Percentiles rank a stretch among this genome's conserved stretches.
phyloP scores from a whole-genome alignment of 2,113 vertebrate species.

The Chionomys nivalis region DNA sequence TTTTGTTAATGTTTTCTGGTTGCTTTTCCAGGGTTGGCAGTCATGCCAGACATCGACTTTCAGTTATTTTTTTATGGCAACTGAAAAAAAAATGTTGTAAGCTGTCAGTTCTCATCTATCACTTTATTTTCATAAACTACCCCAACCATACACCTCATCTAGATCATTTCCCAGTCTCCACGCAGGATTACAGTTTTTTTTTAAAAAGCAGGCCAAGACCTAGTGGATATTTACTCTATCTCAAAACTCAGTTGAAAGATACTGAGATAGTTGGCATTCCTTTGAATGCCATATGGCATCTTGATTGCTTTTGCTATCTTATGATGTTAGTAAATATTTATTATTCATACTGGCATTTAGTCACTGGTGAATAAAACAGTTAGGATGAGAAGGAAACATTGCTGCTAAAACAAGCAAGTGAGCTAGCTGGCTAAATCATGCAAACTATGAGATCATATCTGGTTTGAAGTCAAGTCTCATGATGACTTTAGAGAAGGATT shows the following conservation, averaged over 20 bases:
- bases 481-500: background rate
- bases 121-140: constrained; percentile 37
- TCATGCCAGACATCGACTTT: constrained; percentile 48
- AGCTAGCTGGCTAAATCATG: background rate
- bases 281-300: constrained; percentile 12
- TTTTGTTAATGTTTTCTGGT: constrained; percentile 66
- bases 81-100: constrained; percentile 60
- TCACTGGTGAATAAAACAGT: background rate
- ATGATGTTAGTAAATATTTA: constrained; percentile 55
- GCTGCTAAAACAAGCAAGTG: background rate
- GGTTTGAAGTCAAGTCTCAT: background rate
- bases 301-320: constrained; percentile 46
- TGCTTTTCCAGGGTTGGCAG: constrained; percentile 47
- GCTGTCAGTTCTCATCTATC: constrained; percentile 60
- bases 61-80: constrained; percentile 47
- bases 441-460: background rate
- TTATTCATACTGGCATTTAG: constrained; percentile 26
- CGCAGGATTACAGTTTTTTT: background rate
- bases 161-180: constrained; percentile 12
- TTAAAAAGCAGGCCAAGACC: background rate
- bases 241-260: constrained; percentile 31
- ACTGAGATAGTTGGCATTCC: background rate
- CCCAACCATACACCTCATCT: background rate
- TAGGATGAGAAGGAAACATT: background rate
- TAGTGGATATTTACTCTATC: constrained; percentile 36